Evolutionary conservation across 2,888 invertebrate genomes (phyloP).

Genomic region (Pasiphila rectangulata): DNA sequence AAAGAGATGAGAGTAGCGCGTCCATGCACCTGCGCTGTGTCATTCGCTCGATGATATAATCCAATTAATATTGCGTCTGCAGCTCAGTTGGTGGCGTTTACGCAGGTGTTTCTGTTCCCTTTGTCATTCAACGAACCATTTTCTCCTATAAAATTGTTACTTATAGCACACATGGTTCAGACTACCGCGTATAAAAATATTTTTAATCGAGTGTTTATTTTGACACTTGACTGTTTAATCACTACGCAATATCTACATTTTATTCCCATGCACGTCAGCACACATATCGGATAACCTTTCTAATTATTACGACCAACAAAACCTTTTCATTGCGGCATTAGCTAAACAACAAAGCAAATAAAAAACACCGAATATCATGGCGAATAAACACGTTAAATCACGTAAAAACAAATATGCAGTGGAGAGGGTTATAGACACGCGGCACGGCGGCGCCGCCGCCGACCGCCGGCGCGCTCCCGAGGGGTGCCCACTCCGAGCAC

Average conservation of each 20-base stretch:
- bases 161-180: background rate
- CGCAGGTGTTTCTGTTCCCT: constrained; percentile 12
- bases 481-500: constrained; percentile 35
- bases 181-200: too few relatives aligned
- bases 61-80: constrained; percentile 16
- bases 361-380: constrained; percentile 35
- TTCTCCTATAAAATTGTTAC: too few relatives aligned
- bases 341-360: constrained; percentile 33
- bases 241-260: background rate
- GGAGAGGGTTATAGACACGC: constrained; percentile 35
- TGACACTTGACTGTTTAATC: too few relatives aligned
- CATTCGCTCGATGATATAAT: constrained; percentile 9
- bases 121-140: background rate
- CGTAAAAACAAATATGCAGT: constrained; percentile 68
- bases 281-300: constrained; percentile 17
- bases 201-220: too few relatives aligned
- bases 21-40: constrained; percentile 13
- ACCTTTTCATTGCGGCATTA: constrained; percentile 27
- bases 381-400: constrained; percentile 70
- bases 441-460: constrained; percentile 8
- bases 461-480: constrained; percentile 19
- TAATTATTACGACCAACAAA: constrained; percentile 25
- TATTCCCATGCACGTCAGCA: constrained; percentile 16
- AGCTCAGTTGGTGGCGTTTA: constrained; percentile 4
- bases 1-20: too few relatives aligned